Conservation (phyloP, 2,888 invertebrate species). For the Mythimna lalbum region DNA sequence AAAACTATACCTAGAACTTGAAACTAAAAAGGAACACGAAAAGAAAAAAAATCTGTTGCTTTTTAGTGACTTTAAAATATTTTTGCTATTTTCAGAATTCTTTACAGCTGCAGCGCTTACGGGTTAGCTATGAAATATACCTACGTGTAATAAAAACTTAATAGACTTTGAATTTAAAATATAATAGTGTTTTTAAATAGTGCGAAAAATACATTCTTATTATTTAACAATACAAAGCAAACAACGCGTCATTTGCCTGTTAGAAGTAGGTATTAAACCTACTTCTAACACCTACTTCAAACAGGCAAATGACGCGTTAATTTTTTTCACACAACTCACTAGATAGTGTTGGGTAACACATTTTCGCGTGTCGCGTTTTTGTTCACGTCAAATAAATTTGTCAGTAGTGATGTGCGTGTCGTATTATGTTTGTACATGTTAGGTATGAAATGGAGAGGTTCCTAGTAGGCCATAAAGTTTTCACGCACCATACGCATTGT, state of each 20-base stretch:
- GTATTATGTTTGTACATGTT: slow-evolving; percentile 75
- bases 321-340: slow-evolving; percentile 1
- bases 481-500: slow-evolving; percentile 64
- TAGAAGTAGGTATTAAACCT: too few relatives aligned
- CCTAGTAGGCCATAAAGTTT: slow-evolving; percentile 67
- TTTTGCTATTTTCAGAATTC: not conserved
- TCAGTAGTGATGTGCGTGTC: slow-evolving; percentile 70
- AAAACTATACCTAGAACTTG: not conserved
- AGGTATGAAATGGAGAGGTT: slow-evolving; percentile 70
- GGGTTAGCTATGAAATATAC: slow-evolving; percentile 2
- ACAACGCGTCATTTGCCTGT: too few relatives aligned
- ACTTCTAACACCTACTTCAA: too few relatives aligned
- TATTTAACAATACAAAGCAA: not conserved
- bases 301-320: not conserved
- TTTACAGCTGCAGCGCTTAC: not conserved
- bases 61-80: too few relatives aligned
- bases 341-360: slow-evolving; percentile 58
- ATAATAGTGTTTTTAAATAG: not conserved
- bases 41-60: not conserved
- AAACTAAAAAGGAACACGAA: not conserved
- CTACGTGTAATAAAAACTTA: not conserved
- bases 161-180: not conserved
- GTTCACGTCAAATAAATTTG: slow-evolving; percentile 73
- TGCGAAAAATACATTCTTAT: not conserved
- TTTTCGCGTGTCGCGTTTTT: slow-evolving; percentile 67